A percentile compares a stretch with the other conserved stretches of the same genome.
Conservation (phyloP, 2,113 vertebrate genomes). For the Saguinus imperator region DNA sequence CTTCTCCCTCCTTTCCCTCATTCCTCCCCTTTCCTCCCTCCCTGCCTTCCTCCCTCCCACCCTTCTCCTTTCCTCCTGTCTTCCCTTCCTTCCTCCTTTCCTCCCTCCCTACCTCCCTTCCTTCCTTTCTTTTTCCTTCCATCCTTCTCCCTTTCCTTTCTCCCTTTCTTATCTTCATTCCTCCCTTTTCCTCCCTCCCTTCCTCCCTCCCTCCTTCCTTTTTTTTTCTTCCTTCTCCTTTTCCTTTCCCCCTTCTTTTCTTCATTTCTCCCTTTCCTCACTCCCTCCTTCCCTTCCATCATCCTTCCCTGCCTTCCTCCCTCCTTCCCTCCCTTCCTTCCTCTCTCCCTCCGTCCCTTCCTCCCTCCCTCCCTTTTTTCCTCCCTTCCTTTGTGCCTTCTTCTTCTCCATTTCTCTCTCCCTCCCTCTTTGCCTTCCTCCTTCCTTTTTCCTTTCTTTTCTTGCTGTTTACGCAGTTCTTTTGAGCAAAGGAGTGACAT, state of each 20-base stretch:
- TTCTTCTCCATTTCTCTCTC: not conserved
- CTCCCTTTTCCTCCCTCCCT: not conserved
- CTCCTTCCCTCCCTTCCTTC: rapidly evolving
- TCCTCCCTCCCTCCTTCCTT: not conserved
- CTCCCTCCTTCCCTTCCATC: rapidly evolving
- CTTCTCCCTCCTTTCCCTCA: too few species aligned
- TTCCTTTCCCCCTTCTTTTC: not conserved
- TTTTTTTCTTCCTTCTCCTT: rapidly evolving
- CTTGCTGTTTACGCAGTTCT: conserved; percentile 47
- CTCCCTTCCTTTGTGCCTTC: too few species aligned
- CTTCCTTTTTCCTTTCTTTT: not conserved
- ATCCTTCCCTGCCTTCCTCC: too few species aligned
- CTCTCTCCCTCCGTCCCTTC: too few species aligned
- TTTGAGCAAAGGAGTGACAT: conserved; percentile 40
- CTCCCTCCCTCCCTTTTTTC: too few species aligned
- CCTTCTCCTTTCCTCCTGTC: rapidly evolving
- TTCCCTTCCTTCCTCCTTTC: too few species aligned
- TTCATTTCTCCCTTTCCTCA: not conserved
- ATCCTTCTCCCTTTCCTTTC: rapidly evolving
- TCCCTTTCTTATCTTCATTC: too few species aligned
- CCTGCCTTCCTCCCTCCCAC: rapidly evolving
- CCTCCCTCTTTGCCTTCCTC: not conserved
- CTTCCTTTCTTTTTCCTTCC: not conserved
- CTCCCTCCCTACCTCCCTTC: not conserved
- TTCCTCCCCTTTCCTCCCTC: too few species aligned